A percentile compares a stretch with the other conserved stretches of the same genome.
Conservation (phyloP, 2,113 vertebrate genomes). For the Lepus timidus region DNA sequence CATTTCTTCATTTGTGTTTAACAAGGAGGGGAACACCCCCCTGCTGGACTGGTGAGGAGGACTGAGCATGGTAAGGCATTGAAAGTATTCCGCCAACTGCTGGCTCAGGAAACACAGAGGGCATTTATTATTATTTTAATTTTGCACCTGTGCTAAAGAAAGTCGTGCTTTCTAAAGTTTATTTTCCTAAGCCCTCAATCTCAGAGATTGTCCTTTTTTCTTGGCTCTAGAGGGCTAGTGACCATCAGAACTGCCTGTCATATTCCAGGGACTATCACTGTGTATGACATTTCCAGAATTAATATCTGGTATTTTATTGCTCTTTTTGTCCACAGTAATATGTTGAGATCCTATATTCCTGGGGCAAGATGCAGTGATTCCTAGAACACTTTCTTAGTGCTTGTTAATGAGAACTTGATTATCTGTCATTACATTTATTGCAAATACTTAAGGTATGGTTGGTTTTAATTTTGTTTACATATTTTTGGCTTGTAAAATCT, state of each 20-base stretch:
- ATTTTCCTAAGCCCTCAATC: conserved; percentile 23
- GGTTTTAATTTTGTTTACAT: conserved; percentile 32
- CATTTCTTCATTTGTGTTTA: neutral
- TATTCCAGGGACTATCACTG: neutral
- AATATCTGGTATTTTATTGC: neutral
- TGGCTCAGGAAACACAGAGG: neutral
- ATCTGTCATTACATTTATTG: neutral
- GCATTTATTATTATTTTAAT: conserved; percentile 48
- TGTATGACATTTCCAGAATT: neutral
- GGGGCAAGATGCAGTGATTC: neutral
- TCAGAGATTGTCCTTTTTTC: neutral
- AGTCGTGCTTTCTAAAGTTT: neutral
- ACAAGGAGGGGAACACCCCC: neutral
- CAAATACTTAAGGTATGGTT: neutral
- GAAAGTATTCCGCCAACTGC: neutral
- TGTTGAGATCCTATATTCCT: neutral
- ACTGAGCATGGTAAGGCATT: neutral
- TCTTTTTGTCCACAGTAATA: neutral
- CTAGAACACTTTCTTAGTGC: neutral
- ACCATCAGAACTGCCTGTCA: neutral
- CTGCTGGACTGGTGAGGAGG: neutral
- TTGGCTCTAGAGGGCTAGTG: neutral
- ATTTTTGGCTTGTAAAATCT: neutral
- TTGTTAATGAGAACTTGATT: neutral
- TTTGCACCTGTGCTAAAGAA: conserved; percentile 54